A percentile compares a stretch with the other conserved stretches of the same genome.
Conservation (phyloP, 1,140 invertebrate genomes). For the Orussus abietinus region DNA sequence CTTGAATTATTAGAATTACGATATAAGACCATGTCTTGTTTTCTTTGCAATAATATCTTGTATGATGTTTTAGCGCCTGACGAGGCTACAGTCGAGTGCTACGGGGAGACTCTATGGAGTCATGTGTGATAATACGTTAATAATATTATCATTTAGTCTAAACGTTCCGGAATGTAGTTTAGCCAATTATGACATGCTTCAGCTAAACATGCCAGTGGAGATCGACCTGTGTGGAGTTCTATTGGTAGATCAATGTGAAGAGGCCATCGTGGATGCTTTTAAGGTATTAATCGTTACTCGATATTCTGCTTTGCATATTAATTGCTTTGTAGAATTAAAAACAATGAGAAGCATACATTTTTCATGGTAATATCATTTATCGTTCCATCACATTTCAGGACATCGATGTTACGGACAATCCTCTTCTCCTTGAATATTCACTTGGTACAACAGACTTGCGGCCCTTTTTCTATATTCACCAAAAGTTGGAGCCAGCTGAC, state of each 20-base stretch:
- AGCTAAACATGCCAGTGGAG: slow-evolving; percentile 67
- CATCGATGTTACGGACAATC: slow-evolving; percentile 74
- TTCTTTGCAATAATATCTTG: slow-evolving; percentile 10
- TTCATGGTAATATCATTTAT: slow-evolving; percentile 11
- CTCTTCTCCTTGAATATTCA: slow-evolving; percentile 62
- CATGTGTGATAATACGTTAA: slow-evolving; percentile 65
- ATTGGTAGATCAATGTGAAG: slow-evolving; percentile 58
- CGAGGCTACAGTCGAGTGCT: slow-evolving; percentile 54
- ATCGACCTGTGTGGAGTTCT: slow-evolving; percentile 70
- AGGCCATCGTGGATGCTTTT: slow-evolving; percentile 59
- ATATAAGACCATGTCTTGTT: slow-evolving; percentile 1
- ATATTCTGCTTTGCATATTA: no score
- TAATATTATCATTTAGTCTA: slow-evolving; percentile 61
- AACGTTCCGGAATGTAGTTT: slow-evolving; percentile 53
- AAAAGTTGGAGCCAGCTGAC: slow-evolving; percentile 62
- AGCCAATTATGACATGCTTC: slow-evolving; percentile 57
- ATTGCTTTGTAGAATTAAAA: no score
- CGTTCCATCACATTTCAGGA: slow-evolving; percentile 50
- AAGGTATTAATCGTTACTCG: no score
- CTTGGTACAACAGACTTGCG: slow-evolving; percentile 55
- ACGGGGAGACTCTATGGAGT: slow-evolving; percentile 70
- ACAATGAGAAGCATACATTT: slow-evolving; percentile 5
- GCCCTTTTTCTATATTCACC: slow-evolving; percentile 67
- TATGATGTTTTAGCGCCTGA: slow-evolving; percentile 54
- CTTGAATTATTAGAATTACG: slow-evolving; percentile 2